A percentile compares a stretch with the other conserved stretches of the same genome.
phyloP scores from a whole-genome alignment of 37 sponge, comb jelly and placozoan species.

The Geodia barretti region DNA sequence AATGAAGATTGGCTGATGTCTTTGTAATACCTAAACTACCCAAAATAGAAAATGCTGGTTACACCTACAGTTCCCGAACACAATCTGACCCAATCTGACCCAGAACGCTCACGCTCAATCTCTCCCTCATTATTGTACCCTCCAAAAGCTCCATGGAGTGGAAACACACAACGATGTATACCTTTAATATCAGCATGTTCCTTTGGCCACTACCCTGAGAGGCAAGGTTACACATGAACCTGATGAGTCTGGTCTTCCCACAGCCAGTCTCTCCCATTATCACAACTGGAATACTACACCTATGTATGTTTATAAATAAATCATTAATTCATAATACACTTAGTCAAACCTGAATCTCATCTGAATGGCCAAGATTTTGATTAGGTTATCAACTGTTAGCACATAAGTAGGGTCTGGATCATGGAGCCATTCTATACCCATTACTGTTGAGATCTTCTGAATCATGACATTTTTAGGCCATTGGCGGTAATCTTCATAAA shows the following conservation, averaged over 20 bases:
- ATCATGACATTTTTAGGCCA: constrained; percentile 50
- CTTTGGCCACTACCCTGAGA: not conserved
- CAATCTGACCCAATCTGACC: too few relatives aligned
- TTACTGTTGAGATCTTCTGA: constrained; percentile 38
- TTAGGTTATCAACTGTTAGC: constrained; percentile 78
- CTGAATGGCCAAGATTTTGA: constrained; percentile 88
- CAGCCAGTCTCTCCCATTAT: constrained; percentile 98
- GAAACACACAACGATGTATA: too few relatives aligned
- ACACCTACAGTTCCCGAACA: too few relatives aligned
- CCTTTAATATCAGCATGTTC: constrained; percentile 67
- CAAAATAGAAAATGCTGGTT: too few relatives aligned
- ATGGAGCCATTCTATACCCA: constrained; percentile 35
- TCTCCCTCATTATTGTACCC: too few relatives aligned
- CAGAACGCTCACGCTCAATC: too few relatives aligned
- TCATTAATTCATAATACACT: not conserved
- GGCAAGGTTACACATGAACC: constrained; percentile 81
- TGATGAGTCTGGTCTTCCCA: constrained; percentile 88
- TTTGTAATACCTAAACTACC: too few relatives aligned
- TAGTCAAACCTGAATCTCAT: constrained; percentile 79
- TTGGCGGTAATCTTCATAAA: constrained; percentile 54
- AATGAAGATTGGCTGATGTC: too few relatives aligned
- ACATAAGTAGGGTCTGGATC: constrained; percentile 83
- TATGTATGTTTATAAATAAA: constrained; percentile 2
- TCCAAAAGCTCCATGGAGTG: too few relatives aligned
- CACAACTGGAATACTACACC: constrained; percentile 88